Conservation (phyloP, 53 echinoderm and acorn worm species). For the Hippasteria phrygiana region DNA sequence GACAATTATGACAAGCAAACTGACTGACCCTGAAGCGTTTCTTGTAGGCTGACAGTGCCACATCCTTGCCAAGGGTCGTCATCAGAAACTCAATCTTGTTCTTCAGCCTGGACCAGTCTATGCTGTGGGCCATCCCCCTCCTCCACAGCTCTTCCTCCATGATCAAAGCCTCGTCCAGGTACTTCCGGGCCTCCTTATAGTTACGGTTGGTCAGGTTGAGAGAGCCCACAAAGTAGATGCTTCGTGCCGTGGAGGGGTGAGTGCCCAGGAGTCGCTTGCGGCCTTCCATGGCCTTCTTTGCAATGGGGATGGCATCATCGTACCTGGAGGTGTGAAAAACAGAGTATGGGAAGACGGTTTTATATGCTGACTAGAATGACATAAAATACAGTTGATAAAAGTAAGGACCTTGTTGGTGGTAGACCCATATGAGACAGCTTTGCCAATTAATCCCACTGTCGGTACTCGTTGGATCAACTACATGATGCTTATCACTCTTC, state of each 20-base stretch:
- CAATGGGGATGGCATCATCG: constrained; percentile 83
- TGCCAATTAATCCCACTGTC: too few species aligned
- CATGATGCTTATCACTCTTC: too few species aligned
- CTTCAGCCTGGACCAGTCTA: constrained; percentile 83
- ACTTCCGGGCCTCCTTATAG: constrained; percentile 67
- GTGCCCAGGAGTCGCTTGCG: constrained; percentile 69
- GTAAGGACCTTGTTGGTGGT: too few species aligned
- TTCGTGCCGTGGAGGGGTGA: constrained; percentile 87
- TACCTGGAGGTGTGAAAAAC: constrained; percentile 56
- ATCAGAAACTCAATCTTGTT: constrained; percentile 70
- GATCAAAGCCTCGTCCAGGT: constrained; percentile 83
- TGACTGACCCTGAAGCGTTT: constrained; percentile 79
- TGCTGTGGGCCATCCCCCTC: constrained; percentile 79
- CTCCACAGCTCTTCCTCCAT: constrained; percentile 94
- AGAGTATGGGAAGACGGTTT: not conserved
- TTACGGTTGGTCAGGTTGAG: constrained; percentile 77
- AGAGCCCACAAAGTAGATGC: constrained; percentile 93
- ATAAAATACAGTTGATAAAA: too few species aligned
- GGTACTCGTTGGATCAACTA: too few species aligned
- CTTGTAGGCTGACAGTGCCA: constrained; percentile 61
- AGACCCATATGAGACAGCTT: too few species aligned
- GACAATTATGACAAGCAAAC: too few species aligned
- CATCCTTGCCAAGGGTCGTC: constrained; percentile 69
- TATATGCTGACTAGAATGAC: too few species aligned
- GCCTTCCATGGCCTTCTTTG: constrained; percentile 81